Conservation (phyloP, 2,888 invertebrate genomes). For the Actias luna region DNA sequence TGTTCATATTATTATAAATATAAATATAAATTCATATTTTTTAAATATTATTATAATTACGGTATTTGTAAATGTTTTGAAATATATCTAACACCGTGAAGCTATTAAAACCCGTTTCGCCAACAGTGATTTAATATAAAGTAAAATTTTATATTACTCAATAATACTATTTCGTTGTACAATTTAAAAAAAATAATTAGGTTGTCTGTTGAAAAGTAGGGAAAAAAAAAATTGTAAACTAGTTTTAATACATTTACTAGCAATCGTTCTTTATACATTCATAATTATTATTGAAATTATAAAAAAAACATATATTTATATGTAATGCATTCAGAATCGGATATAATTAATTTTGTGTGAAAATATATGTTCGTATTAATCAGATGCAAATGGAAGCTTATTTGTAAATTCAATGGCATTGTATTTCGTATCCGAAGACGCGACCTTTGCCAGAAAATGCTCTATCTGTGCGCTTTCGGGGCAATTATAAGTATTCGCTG, state of each 20-base stretch:
- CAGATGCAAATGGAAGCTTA: constrained; percentile 5
- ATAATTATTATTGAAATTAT: neutral
- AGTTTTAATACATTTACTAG: neutral
- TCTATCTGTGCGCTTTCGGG: constrained; percentile 37
- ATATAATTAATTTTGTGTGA: neutral
- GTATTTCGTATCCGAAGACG: constrained; percentile 9
- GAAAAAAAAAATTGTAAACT: neutral
- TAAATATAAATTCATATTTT: too few species aligned
- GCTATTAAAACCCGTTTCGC: too few species aligned
- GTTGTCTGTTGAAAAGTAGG: neutral
- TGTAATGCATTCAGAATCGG: neutral
- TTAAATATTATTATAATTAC: too few species aligned
- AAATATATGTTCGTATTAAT: neutral
- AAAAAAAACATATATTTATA: too few species aligned
- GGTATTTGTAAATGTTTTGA: too few species aligned
- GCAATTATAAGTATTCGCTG: constrained; percentile 58
- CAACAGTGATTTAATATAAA: too few species aligned
- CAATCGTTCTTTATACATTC: neutral
- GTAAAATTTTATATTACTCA: too few species aligned
- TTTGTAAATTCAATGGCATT: constrained; percentile 19
- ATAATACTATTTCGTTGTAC: too few species aligned
- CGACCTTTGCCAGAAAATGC: constrained; percentile 29
- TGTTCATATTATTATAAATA: too few species aligned
- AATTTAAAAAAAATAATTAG: too few species aligned
- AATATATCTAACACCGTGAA: too few species aligned